Evolutionary conservation across 2,797 vertebrate genomes (phyloP), one percentile per base, ranked within the genome.

Genomic region (Synaphobranchus kaupii): DNA sequence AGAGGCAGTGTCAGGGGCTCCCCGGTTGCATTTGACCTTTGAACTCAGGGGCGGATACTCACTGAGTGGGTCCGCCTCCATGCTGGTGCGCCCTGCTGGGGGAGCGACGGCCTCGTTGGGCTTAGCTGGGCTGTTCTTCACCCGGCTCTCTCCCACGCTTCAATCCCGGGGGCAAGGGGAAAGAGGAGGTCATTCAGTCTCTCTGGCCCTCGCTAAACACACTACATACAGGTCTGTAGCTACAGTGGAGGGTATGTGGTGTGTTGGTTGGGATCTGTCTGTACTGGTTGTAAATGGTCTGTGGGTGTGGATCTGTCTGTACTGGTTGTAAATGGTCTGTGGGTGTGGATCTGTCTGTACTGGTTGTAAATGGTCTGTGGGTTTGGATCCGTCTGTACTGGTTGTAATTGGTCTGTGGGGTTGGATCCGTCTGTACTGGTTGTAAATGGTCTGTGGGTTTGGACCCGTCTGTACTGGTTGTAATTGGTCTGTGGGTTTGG

Each of bases 111-210:
- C 91, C 82, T 99, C 99, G 0, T 93, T 95, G 88, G 96, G 91
- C 90, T 97, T 96, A 54, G 97, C 95, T 0, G 99, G 99, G 92
- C 96, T 98, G 92, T 92, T 97, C 94, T 97, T 99, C 0, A 94
- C 94, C 89, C 97, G 96, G 91, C 89, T 97, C 89, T 99, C 98
- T 71, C 91, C 94, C n/a, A 89, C 73, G 50, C 97, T 98, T 86
- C 88, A 12, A 4, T 66, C 9, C 91, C 22, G 17, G 25, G 88
- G 84, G n/a, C 28, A 25, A 78, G 28, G 48, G 44, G 84, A 2
- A 85, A 34, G 48, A 66, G 22, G 76, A 25, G 8, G 39, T 83
- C 52, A 82, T 28, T 56, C 25, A 31, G 4, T 13, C 48, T 10
- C 52, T 20, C 44, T n/a, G n/a, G 80, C 80, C 9, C 60, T 39